These are phyloP conservation scores for Pipra filicauda DNA, from an alignment of 2,113 vertebrate species.

Conservation along the genomic window DNA sequence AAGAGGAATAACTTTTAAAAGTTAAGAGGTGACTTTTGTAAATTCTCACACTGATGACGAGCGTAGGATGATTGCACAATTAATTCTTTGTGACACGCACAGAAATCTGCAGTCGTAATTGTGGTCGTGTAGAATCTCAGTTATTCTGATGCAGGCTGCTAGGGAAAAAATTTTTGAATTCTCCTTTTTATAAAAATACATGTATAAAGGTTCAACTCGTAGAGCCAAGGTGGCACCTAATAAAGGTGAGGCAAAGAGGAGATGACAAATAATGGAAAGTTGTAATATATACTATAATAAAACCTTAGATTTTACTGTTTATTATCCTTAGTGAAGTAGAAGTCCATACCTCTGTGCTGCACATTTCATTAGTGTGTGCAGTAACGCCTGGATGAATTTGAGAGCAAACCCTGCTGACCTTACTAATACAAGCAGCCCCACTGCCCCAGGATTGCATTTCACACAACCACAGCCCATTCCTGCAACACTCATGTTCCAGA, in stretches of 20 bases:
- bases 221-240: conserved; percentile 37
- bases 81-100: conserved; percentile 48
- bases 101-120: conserved; percentile 11
- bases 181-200: conserved; percentile 20
- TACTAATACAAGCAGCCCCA: conserved; percentile 23
- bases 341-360: conserved; percentile 1
- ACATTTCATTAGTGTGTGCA: conserved; percentile 43
- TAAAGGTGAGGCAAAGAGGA: conserved; percentile 50
- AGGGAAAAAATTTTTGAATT: conserved; percentile 12
- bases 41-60: conserved; percentile 43
- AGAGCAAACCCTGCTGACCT: conserved; percentile 50
- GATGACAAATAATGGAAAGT: conserved; percentile 58
- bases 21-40: conserved; percentile 64
- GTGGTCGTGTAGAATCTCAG: background rate
- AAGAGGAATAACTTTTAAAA: conserved; percentile 57
- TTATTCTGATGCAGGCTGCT: conserved; percentile 11
- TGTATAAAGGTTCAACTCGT: background rate
- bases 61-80: conserved; percentile 55
- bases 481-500: conserved; percentile 26
- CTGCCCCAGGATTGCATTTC: conserved; percentile 39
- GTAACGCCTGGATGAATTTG: conserved; percentile 46
- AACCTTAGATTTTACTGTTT: conserved; percentile 54
- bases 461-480: conserved; percentile 4
- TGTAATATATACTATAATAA: conserved; percentile 49
- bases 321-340: conserved; percentile 53